phyloP scores from a whole-genome alignment of 2,113 vertebrate genomes.

The Gallinago paraguaiae region DNA sequence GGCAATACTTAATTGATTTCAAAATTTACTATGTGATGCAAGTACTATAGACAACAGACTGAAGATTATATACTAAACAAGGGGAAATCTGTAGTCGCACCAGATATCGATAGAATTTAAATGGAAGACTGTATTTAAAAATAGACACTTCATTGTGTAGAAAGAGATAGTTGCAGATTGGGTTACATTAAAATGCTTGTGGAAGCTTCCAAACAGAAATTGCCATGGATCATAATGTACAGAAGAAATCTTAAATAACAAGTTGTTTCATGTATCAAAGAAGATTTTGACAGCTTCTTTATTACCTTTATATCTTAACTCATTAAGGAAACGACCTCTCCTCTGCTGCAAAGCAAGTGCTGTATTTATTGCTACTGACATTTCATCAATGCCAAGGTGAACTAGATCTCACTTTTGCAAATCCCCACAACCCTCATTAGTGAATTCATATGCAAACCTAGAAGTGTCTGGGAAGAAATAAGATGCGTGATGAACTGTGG shows the following conservation, averaged over 20 bases:
- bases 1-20: too few relatives aligned
- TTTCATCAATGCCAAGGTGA: background rate
- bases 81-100: too few relatives aligned
- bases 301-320: background rate
- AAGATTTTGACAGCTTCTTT: background rate
- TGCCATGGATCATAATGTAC: fast-evolving
- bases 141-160: background rate
- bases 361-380: background rate
- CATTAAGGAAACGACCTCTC: background rate
- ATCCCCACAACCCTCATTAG: background rate
- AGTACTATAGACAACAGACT: background rate
- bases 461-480: background rate
- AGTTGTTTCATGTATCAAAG: background rate
- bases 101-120: background rate
- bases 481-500: background rate
- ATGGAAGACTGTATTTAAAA: background rate
- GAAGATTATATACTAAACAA: background rate
- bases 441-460: background rate
- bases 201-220: background rate
- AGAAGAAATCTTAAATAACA: background rate
- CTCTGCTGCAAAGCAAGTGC: background rate
- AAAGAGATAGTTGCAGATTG: background rate
- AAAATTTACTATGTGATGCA: background rate
- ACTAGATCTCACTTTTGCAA: background rate
- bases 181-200: background rate